Evolutionary conservation across 2,113 vertebrate species (phyloP), one percentile per base, ranked within the genome.

Genomic region (Puntigrus tetrazona): DNA sequence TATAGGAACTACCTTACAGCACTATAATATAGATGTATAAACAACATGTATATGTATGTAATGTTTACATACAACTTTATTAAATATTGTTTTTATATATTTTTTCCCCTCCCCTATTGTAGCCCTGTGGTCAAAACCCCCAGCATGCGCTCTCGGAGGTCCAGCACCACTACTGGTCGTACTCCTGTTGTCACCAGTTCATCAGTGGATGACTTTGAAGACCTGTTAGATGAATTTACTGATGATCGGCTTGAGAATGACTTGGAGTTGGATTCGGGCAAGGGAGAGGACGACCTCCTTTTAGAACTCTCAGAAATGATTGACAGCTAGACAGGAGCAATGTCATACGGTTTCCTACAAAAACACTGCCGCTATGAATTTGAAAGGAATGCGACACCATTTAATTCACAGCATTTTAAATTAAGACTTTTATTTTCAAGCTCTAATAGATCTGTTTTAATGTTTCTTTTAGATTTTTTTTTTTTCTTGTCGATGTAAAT

Each of bases 261-360:
- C 7, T 94, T 96, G 6, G 95, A 96, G 80, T 87, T 97, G 86
- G 97, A 98, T 78, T 94, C 96, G 0, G 95, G 94, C 18, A 96
- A 98, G 4, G 96, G 96, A 14, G 97, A 97, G 87, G 98, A 99
- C 0, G 97, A 97, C 77, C 95, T 99, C 55, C 91, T 99, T n/a
- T 93, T 97, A 87, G 98, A 99, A 88, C 95, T 99, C 0, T 97
- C 97, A 0, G 95, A 99, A 87, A 98, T 99, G 97, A 98, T 98
- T 38, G 97, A 96, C 91, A 97, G 95, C 91, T 98, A 91, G 92
- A 84, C 7, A 36, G 27, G 63, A 50, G 16, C 38, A 36, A 18
- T 1, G 36, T 78, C 18, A 65, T 27, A 20, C 20, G 31, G 43
- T 25, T 31, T 36, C 25, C 52, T 59, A 8, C 45, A 65, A 36